Percentiles rank a stretch among this genome's conserved stretches.
Conservation (phyloP, 2,888 invertebrate species). For the Neelides folsomi region DNA sequence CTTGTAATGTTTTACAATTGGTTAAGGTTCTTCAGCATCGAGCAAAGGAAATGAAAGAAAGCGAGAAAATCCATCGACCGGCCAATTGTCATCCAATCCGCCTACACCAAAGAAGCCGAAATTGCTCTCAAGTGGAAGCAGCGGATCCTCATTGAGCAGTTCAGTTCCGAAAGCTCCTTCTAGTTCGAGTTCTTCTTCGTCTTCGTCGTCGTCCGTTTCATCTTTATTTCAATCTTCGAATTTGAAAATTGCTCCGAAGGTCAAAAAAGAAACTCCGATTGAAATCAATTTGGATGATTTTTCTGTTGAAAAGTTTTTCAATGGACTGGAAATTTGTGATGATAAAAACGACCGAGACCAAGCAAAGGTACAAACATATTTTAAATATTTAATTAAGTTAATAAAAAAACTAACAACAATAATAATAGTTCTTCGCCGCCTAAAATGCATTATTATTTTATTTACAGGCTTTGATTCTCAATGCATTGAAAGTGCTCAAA, state of each 20-base stretch:
- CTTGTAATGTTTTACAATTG: too few relatives aligned
- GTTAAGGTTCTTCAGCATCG: background rate
- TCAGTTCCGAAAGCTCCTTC: background rate
- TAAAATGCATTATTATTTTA: background rate
- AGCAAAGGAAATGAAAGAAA: slow-evolving; percentile 1
- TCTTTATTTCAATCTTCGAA: background rate
- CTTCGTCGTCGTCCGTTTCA: slow-evolving; percentile 8
- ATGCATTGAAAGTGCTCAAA: slow-evolving; percentile 67
- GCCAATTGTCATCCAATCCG: background rate
- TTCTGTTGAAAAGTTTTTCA: slow-evolving; percentile 17
- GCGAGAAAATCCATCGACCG: slow-evolving; percentile 3
- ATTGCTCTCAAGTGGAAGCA: slow-evolving; percentile 7
- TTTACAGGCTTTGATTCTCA: slow-evolving; percentile 36
- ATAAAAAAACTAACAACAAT: background rate
- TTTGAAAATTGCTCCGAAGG: background rate
- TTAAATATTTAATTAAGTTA: background rate
- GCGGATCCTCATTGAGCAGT: background rate
- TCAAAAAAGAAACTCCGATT: background rate
- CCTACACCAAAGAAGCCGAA: slow-evolving; percentile 8
- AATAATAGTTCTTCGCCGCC: background rate
- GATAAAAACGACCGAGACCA: slow-evolving; percentile 13
- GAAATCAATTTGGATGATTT: slow-evolving; percentile 20
- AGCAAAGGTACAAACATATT: slow-evolving; percentile 13
- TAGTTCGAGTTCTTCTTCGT: slow-evolving; percentile 3
- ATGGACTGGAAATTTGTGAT: slow-evolving; percentile 17